These are phyloP conservation scores for Lonchura striata DNA, from an alignment of 2,113 vertebrate species.

Conservation along the genomic window DNA sequence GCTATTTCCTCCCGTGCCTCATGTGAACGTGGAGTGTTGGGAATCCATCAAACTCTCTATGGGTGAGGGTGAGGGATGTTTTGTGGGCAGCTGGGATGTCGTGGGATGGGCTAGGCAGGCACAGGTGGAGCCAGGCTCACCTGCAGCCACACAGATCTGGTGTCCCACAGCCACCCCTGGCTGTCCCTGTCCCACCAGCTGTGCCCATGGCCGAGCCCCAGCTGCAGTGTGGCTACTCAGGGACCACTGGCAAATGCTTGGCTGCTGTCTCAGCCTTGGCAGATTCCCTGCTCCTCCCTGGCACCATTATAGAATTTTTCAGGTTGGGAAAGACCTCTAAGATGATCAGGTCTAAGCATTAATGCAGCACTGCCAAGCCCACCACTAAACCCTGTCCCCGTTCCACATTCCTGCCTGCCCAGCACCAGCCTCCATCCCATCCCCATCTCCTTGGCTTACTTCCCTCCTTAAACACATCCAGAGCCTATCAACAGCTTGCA, in stretches of 20 bases:
- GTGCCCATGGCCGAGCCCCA: neutral
- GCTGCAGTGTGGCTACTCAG: neutral
- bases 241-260: neutral
- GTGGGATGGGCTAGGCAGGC: neutral
- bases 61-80: neutral
- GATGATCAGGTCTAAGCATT: too few species aligned
- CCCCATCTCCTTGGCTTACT: neutral
- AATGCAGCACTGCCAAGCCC: neutral
- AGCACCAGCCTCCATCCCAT: neutral
- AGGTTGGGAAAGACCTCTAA: neutral
- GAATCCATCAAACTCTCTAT: neutral
- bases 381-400: neutral
- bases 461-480: neutral
- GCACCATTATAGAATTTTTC: neutral
- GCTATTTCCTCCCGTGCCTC: conserved; percentile 29
- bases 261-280: neutral
- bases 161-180: neutral
- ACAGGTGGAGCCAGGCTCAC: neutral
- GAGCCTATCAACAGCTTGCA: neutral
- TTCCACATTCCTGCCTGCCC: rapidly evolving
- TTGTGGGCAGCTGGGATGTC: neutral
- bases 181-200: neutral
- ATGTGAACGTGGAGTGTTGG: neutral
- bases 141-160: rapidly evolving
- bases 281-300: neutral